phyloP scores from a whole-genome alignment of 2,888 invertebrate species.

The Agonopterix alstromeriana region DNA sequence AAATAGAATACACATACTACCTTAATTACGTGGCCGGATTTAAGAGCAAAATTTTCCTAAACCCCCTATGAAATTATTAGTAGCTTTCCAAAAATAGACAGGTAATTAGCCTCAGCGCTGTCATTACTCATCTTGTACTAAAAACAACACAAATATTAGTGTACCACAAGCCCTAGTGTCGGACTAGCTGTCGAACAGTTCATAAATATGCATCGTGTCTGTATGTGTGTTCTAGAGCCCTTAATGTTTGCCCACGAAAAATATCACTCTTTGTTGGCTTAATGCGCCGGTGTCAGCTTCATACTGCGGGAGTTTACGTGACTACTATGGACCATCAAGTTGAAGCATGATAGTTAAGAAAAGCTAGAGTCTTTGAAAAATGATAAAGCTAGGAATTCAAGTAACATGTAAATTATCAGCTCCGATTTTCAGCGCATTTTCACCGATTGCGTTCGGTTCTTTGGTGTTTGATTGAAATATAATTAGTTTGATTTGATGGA shows the following conservation, averaged over 20 bases:
- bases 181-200: constrained; percentile 58
- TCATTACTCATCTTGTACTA: constrained; percentile 31
- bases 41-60: too few relatives aligned
- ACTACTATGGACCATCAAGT: constrained; percentile 8
- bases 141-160: constrained; percentile 55
- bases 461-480: too few relatives aligned
- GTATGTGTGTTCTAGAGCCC: constrained; percentile 52
- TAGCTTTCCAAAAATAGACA: neutral
- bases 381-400: too few relatives aligned
- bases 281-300: constrained; percentile 33
- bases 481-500: too few relatives aligned
- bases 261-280: constrained; percentile 63
- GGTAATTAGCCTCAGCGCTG: constrained; percentile 5
- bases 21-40: too few relatives aligned
- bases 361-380: too few relatives aligned
- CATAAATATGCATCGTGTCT: constrained; percentile 70
- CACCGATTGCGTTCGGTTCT: too few relatives aligned
- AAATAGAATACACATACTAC: too few relatives aligned
- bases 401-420: too few relatives aligned
- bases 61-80: too few relatives aligned
- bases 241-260: constrained; percentile 66
- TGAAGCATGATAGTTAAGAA: too few relatives aligned
- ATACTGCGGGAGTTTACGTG: constrained; percentile 10
- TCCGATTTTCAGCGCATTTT: too few relatives aligned
- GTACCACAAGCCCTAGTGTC: constrained; percentile 48